phyloP scores from a whole-genome alignment of 2,888 invertebrate species.

The Azorinus chamasolen region DNA sequence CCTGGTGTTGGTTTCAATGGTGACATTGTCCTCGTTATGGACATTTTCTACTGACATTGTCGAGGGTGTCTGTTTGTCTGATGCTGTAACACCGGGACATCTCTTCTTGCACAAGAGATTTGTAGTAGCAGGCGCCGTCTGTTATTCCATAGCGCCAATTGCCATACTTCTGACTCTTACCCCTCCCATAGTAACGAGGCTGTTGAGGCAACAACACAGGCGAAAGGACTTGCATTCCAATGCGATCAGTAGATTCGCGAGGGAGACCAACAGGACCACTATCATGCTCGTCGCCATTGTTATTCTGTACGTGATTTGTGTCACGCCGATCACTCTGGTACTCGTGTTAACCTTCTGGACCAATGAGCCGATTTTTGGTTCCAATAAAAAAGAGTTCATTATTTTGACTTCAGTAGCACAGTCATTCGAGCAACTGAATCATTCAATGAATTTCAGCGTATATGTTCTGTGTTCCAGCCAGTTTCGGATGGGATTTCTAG shows the following conservation, averaged over 20 bases:
- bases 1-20: constrained; percentile 12
- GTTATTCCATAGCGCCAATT: constrained; percentile 54
- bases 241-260: neutral
- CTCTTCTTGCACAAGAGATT: constrained; percentile 15
- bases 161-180: constrained; percentile 53
- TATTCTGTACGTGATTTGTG: constrained; percentile 31
- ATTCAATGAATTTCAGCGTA: constrained; percentile 39
- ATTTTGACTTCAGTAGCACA: constrained; percentile 25
- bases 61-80: constrained; percentile 25
- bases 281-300: constrained; percentile 27
- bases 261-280: constrained; percentile 10
- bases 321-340: constrained; percentile 38
- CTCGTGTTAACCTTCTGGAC: constrained; percentile 44
- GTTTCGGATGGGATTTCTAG: constrained; percentile 28
- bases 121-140: constrained; percentile 32
- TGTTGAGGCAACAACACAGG: neutral
- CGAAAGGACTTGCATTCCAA: neutral
- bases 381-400: constrained; percentile 23
- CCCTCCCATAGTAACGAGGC: constrained; percentile 44
- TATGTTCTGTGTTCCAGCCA: constrained; percentile 29
- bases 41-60: constrained; percentile 48
- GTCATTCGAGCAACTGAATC: constrained; percentile 41
- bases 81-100: constrained; percentile 19
- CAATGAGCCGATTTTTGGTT: constrained; percentile 32
- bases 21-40: constrained; percentile 51